Conservation (phyloP, 2,797 vertebrate genomes). For the Pteropus rufus region DNA sequence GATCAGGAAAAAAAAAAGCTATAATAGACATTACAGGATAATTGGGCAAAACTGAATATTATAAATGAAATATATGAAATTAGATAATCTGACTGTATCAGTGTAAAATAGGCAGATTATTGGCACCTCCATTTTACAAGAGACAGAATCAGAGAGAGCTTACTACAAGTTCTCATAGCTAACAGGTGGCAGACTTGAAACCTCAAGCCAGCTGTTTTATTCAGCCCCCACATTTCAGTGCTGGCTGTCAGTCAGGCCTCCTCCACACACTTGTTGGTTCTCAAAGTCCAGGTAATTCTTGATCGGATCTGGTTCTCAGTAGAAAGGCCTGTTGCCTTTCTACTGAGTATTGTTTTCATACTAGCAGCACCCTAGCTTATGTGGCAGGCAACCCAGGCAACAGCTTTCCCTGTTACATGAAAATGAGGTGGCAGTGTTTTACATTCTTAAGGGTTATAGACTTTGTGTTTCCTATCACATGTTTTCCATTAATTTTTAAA, state of each 20-base stretch:
- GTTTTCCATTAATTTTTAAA: not conserved
- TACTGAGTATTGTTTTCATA: not conserved
- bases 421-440: constrained; percentile 16
- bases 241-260: not conserved
- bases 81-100: not conserved
- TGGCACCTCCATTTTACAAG: not conserved
- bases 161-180: not conserved
- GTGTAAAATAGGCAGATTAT: not conserved
- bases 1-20: not conserved
- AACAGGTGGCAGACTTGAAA: not conserved
- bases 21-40: not conserved
- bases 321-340: not conserved
- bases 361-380: not conserved
- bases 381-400: not conserved
- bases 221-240: not conserved
- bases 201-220: not conserved
- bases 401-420: not conserved
- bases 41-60: not conserved
- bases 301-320: not conserved
- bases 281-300: not conserved
- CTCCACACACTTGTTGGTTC: not conserved
- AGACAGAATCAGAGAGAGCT: not conserved
- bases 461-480: not conserved
- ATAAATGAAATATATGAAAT: not conserved
- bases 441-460: not conserved